A percentile compares a stretch with the other conserved stretches of the same genome.
Evolutionary conservation across 2,888 invertebrate species (phyloP).

Genomic region (Mythimna albipuncta): DNA sequence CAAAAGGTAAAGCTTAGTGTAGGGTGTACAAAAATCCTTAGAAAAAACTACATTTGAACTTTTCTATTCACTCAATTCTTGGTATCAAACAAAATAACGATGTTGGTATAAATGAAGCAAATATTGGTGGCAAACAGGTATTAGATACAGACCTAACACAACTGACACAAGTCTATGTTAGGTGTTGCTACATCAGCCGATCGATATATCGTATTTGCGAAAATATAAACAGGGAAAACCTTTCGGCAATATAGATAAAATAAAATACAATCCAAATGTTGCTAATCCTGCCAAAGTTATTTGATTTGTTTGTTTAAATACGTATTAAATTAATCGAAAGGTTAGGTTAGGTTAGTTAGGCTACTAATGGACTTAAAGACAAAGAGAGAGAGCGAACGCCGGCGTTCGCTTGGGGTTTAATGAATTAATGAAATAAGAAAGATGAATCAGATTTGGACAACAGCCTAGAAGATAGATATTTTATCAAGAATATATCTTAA

Average conservation of each 20-base stretch:
- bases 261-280: background rate
- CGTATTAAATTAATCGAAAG: background rate
- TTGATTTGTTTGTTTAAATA: background rate
- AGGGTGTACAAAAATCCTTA: background rate
- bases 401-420: too few relatives aligned
- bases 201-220: conserved; percentile 6
- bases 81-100: conserved; percentile 6
- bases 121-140: background rate
- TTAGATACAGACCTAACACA: background rate
- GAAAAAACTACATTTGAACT: background rate
- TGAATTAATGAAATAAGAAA: background rate
- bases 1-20: background rate
- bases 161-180: background rate
- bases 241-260: background rate
- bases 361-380: too few relatives aligned
- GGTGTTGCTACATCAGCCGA: background rate
- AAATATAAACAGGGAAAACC: background rate
- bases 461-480: too few relatives aligned
- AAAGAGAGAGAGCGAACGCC: too few relatives aligned
- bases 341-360: too few relatives aligned
- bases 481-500: too few relatives aligned
- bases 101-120: background rate
- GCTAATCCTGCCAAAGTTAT: background rate
- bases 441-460: background rate
- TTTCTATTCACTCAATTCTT: background rate